These are phyloP conservation scores for Spea bombifrons DNA, from an alignment of 2,113 vertebrate genomes.

Conservation along the genomic window DNA sequence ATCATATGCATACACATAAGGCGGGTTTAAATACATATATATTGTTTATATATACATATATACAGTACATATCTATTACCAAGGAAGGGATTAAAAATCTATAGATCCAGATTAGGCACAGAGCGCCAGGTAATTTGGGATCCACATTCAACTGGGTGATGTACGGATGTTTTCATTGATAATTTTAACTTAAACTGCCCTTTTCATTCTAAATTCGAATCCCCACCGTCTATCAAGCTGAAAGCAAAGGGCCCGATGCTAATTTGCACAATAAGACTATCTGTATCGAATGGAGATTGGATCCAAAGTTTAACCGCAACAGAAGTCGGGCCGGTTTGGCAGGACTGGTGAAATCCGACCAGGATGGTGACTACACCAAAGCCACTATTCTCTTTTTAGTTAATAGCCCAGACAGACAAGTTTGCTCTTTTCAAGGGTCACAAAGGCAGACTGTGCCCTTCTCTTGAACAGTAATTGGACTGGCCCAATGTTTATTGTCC, in stretches of 20 bases:
- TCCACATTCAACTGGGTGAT: too few relatives aligned
- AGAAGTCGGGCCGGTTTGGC: background rate
- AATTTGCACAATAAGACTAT: background rate
- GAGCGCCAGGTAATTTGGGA: too few relatives aligned
- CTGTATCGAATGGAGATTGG: background rate
- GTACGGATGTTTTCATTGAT: too few relatives aligned
- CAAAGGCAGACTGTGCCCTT: background rate
- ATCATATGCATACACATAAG: too few relatives aligned
- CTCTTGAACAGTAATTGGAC: background rate
- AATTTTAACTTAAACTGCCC: too few relatives aligned
- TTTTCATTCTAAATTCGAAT: too few relatives aligned
- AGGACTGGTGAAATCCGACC: background rate
- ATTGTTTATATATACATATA: too few relatives aligned
- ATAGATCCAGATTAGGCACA: too few relatives aligned
- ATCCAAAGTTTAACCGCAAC: slow-evolving; percentile 8
- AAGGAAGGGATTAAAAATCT: too few relatives aligned
- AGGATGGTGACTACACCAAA: slow-evolving; percentile 1
- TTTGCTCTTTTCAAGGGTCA: background rate
- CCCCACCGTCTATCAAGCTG: background rate
- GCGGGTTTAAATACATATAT: too few relatives aligned
- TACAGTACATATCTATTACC: too few relatives aligned
- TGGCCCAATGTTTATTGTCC: background rate
- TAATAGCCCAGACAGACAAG: background rate
- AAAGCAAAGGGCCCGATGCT: background rate
- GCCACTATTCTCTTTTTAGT: background rate